Evolutionary conservation across 2,113 vertebrate genomes (phyloP).

Genomic region (Proteles cristata): DNA sequence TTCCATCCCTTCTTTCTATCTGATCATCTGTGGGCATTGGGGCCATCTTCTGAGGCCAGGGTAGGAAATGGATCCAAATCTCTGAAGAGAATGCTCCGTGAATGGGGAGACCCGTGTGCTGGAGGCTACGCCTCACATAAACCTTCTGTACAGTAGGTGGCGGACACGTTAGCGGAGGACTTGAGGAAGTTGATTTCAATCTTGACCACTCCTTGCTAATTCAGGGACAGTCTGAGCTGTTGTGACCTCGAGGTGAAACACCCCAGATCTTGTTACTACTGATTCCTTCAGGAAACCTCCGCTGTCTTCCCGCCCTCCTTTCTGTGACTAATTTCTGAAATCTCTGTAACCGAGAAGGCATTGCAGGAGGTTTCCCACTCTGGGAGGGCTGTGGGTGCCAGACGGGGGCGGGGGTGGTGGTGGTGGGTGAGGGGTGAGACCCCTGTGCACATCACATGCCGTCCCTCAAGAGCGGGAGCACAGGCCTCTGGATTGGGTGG

Average conservation of each 20-base stretch:
- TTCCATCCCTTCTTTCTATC: not conserved
- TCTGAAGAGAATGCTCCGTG: not conserved
- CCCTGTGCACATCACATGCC: conserved; percentile 11
- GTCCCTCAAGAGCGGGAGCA: conserved; percentile 34
- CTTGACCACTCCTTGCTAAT: conserved; percentile 41
- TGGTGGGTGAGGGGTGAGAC: conserved; percentile 32
- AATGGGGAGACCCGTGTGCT: not conserved
- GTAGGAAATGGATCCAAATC: not conserved
- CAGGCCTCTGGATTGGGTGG: conserved; percentile 63
- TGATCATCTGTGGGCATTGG: not conserved
- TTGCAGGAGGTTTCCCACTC: conserved; percentile 76
- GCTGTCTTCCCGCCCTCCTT: conserved; percentile 39
- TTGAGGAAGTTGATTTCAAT: not conserved
- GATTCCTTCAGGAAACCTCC: conserved; percentile 46
- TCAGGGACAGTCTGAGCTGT: conserved; percentile 57
- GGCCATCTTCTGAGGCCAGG: not conserved
- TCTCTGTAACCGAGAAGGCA: conserved; percentile 77
- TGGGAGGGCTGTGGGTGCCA: conserved; percentile 73
- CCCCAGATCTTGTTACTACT: conserved; percentile 69
- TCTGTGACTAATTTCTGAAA: conserved; percentile 83
- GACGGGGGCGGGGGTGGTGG: not conserved
- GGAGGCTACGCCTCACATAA: not conserved
- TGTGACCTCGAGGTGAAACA: conserved; percentile 72
- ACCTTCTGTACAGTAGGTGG: not conserved
- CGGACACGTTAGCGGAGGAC: not conserved